phyloP scores from a whole-genome alignment of 2,888 invertebrate genomes.

The Sarcophaga caerulescens region DNA sequence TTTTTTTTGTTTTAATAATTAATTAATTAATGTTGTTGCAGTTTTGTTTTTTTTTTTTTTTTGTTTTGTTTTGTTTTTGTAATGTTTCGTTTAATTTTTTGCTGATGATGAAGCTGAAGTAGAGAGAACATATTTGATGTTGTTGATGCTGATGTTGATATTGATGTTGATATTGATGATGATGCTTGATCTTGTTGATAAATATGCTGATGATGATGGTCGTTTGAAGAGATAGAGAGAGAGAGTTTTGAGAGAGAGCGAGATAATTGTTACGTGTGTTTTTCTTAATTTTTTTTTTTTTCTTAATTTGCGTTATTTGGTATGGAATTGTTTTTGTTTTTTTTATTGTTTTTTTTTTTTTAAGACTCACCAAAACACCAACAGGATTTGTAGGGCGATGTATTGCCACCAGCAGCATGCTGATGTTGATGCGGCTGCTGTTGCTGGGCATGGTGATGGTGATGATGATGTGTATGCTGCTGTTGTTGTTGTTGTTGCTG shows the following conservation, averaged over 20 bases:
- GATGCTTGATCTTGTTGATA: constrained; percentile 15
- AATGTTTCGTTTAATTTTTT: constrained; percentile 11
- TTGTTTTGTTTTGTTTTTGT: not conserved
- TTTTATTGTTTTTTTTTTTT: constrained; percentile 51
- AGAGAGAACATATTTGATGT: constrained; percentile 29
- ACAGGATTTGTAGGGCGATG: constrained; percentile 78
- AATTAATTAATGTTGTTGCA: not conserved
- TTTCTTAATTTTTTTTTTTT: constrained; percentile 1
- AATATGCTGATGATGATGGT: constrained; percentile 37
- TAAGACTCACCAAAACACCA: constrained; percentile 81
- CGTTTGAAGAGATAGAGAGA: constrained; percentile 43
- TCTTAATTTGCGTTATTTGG: constrained; percentile 36
- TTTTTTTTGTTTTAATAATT: constrained; percentile 29
- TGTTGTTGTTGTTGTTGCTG: constrained; percentile 68
- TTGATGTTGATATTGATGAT: constrained; percentile 34
- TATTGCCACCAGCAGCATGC: constrained; percentile 71
- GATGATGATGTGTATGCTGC: constrained; percentile 72
- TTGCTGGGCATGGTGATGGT: constrained; percentile 60
- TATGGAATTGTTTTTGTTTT: not conserved
- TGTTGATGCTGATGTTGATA: constrained; percentile 32
- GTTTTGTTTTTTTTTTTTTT: constrained; percentile 12
- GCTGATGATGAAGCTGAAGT: constrained; percentile 48
- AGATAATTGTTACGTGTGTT: constrained; percentile 38
- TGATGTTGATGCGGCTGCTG: constrained; percentile 66
- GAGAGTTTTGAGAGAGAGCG: constrained; percentile 26